phyloP scores from a whole-genome alignment of 2,113 vertebrate genomes.

The Macroglossus sobrinus region DNA sequence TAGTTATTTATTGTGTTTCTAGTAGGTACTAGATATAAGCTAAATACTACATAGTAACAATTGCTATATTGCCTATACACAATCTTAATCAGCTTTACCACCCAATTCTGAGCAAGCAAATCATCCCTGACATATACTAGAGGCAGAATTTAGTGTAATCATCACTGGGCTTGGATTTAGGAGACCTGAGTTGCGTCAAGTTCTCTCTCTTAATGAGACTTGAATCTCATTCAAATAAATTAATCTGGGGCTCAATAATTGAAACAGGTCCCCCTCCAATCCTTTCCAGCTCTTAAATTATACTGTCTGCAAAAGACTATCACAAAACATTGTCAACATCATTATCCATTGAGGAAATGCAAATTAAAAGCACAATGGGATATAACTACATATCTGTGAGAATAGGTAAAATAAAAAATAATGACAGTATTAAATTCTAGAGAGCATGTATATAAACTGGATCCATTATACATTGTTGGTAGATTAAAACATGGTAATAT shows the following conservation, averaged over 20 bases:
- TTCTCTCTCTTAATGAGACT: neutral
- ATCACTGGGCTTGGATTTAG: neutral
- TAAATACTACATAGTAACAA: neutral
- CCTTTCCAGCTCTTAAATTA: neutral
- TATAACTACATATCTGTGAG: neutral
- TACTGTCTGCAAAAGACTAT: neutral
- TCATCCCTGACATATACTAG: neutral
- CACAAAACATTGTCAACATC: neutral
- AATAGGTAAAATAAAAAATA: neutral
- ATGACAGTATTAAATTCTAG: neutral
- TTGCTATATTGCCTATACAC: neutral
- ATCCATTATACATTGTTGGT: neutral
- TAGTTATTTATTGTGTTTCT: neutral
- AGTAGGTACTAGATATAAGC: neutral
- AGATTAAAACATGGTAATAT: neutral
- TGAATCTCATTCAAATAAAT: neutral
- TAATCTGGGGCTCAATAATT: neutral
- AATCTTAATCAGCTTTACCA: neutral
- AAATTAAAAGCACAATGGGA: neutral
- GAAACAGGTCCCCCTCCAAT: neutral
- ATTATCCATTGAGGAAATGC: neutral
- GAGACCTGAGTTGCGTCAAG: neutral
- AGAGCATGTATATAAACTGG: neutral
- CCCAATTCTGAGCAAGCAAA: neutral
- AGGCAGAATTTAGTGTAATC: neutral